phyloP scores from a whole-genome alignment of 1,140 invertebrate species.

The Euura lappo region DNA sequence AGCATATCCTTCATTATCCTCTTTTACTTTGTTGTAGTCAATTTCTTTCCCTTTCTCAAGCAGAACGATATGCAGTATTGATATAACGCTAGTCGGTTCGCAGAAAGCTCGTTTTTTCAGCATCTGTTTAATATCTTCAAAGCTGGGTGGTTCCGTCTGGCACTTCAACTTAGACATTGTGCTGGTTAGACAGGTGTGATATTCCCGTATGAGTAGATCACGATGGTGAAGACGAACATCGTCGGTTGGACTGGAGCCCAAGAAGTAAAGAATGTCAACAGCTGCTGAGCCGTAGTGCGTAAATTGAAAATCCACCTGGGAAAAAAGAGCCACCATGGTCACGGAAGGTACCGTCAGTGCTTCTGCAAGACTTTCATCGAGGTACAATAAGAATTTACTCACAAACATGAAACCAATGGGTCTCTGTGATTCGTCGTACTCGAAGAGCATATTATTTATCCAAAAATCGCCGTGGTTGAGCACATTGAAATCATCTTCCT shows the following conservation, averaged over 20 bases:
- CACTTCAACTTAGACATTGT: neutral
- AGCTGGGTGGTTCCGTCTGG: neutral
- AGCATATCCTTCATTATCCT: neutral
- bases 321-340: too few relatives aligned
- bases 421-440: conserved; percentile 34
- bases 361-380: too few relatives aligned
- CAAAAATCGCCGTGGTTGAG: conserved; percentile 38
- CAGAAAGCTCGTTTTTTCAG: neutral
- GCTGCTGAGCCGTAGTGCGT: conserved; percentile 37
- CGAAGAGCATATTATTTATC: conserved; percentile 53
- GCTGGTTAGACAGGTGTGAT: neutral
- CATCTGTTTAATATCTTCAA: neutral
- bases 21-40: neutral
- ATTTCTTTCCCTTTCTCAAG: neutral
- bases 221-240: neutral
- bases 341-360: too few relatives aligned
- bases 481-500: conserved; percentile 62
- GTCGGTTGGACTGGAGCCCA: conserved; percentile 27
- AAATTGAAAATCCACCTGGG: conserved; percentile 47
- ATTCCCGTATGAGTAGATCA: neutral
- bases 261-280: conserved; percentile 45
- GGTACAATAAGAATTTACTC: neutral
- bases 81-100: neutral
- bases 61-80: neutral
- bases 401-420: conserved; percentile 43